Conservation (phyloP, 2,113 vertebrate species). For the Chinchilla lanigera region DNA sequence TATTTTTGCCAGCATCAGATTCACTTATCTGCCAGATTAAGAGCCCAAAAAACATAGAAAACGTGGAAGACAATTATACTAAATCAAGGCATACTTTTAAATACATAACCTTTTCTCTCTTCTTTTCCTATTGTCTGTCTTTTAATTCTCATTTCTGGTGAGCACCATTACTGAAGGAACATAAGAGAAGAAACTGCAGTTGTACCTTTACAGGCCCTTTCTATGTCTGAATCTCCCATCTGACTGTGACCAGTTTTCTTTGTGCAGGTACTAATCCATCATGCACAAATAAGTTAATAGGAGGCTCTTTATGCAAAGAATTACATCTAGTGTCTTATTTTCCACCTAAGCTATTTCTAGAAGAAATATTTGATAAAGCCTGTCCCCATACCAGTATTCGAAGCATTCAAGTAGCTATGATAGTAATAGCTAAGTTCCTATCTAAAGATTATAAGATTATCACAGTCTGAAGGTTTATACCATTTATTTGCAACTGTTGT, state of each 20-base stretch:
- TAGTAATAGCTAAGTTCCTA: slow-evolving; percentile 6
- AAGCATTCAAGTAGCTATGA: neutral
- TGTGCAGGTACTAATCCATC: neutral
- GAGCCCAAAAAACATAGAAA: neutral
- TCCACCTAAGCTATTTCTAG: neutral
- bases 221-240: neutral
- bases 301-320: slow-evolving; percentile 5
- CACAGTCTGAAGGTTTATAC: slow-evolving; percentile 3
- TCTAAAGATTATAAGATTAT: slow-evolving; percentile 20
- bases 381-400: neutral
- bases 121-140: neutral
- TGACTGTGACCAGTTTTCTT: neutral
- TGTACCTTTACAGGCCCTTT: neutral
- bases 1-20: neutral
- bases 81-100: neutral
- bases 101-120: neutral
- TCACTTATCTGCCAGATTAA: neutral
- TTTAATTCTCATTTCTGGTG: neutral
- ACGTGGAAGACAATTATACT: neutral
- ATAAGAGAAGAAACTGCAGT: neutral
- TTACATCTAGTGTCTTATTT: slow-evolving; percentile 43
- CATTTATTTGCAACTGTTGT: slow-evolving; percentile 44
- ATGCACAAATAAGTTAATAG: neutral
- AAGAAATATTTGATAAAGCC: slow-evolving; percentile 29
- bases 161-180: slow-evolving; percentile 17